These are phyloP conservation scores for Hipparchia semele DNA, from an alignment of 2,888 invertebrate genomes.

Conservation along the genomic window DNA sequence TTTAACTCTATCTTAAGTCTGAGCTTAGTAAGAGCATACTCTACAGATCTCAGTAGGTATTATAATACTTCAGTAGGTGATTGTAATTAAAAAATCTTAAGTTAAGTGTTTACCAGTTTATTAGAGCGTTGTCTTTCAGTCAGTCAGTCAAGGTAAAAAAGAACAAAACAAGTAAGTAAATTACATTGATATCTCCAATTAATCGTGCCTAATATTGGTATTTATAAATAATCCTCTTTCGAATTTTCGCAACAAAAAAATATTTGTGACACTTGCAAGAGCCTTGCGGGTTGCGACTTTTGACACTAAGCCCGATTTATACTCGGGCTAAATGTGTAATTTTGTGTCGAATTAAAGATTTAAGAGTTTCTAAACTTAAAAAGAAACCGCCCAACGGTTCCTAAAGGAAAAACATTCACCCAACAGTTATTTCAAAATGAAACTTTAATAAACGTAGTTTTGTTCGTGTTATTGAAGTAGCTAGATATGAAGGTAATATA, in stretches of 20 bases:
- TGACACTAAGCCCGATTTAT: constrained; percentile 78
- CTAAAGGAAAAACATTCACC: too few relatives aligned
- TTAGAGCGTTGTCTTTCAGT: too few relatives aligned
- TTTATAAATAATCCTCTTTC: constrained; percentile 61
- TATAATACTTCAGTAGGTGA: too few relatives aligned
- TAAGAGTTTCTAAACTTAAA: constrained; percentile 65
- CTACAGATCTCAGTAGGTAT: too few relatives aligned
- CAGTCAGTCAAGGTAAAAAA: background rate
- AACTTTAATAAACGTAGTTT: background rate
- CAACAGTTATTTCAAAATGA: too few relatives aligned
- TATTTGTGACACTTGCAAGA: constrained; percentile 66
- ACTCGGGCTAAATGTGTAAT: constrained; percentile 66
- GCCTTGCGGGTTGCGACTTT: constrained; percentile 61
- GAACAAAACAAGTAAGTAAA: background rate
- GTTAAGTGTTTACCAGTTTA: too few relatives aligned
- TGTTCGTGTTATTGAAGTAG: too few relatives aligned
- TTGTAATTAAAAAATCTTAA: too few relatives aligned
- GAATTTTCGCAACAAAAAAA: constrained; percentile 68
- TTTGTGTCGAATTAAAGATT: constrained; percentile 72
- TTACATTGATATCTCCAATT: constrained; percentile 49
- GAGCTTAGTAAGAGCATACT: too few relatives aligned
- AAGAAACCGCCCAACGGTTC: constrained; percentile 44
- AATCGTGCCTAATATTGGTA: constrained; percentile 46
- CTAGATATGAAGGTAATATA: too few relatives aligned
- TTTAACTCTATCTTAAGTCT: too few relatives aligned